Evolutionary conservation across 2,113 vertebrate genomes (phyloP).

Genomic region (Columbina picui): DNA sequence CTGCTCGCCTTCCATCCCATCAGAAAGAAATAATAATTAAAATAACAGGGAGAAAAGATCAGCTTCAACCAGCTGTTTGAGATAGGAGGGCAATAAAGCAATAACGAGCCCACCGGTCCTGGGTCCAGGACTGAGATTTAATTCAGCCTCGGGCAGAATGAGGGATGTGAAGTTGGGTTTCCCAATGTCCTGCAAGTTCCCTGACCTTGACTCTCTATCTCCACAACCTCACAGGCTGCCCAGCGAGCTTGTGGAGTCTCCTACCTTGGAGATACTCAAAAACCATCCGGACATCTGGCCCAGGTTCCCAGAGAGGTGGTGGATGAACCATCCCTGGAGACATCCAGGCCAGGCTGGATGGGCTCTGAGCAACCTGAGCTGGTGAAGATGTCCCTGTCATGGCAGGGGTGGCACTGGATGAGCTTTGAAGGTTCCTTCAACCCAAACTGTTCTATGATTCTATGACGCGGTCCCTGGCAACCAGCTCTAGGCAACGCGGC

Average conservation of each 20-base stretch:
- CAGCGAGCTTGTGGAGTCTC: background rate
- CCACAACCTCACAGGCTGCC: background rate
- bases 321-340: no score
- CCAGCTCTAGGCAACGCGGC: background rate
- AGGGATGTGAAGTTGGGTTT: background rate
- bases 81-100: accelerated
- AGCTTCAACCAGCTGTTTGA: background rate
- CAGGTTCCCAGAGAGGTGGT: no score
- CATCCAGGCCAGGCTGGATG: no score
- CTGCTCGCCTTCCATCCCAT: background rate
- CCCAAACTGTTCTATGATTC: no score
- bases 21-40: background rate
- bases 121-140: background rate
- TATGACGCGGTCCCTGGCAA: background rate
- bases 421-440: no score
- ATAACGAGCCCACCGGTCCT: background rate
- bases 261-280: background rate
- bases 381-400: no score
- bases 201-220: background rate
- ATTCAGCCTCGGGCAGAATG: background rate
- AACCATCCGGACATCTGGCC: background rate
- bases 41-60: background rate
- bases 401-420: no score
- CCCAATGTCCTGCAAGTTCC: background rate
- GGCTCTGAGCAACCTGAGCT: no score